phyloP scores from a whole-genome alignment of 2,797 vertebrate genomes.

The Ciconia nigra region DNA sequence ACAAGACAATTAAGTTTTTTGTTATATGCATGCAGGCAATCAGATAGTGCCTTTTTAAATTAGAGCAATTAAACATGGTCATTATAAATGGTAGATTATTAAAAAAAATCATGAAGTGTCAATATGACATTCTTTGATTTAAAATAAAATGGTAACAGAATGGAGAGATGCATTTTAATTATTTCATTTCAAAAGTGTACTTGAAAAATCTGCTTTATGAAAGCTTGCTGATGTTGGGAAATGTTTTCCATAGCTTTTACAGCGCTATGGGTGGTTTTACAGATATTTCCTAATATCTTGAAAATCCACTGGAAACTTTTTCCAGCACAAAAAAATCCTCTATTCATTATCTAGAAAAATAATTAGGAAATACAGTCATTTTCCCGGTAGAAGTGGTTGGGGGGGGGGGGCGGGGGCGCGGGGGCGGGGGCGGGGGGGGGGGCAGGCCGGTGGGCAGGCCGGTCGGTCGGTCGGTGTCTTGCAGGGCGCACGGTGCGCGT shows the following conservation, averaged over 20 bases:
- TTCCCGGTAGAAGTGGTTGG: too few relatives aligned
- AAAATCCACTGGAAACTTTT: background rate
- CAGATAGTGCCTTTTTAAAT: conserved; percentile 72
- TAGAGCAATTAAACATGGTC: conserved; percentile 72
- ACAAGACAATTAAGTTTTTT: conserved; percentile 79
- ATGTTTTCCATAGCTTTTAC: background rate
- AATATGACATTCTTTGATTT: conserved; percentile 66
- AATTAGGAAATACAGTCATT: background rate
- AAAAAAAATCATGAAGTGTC: conserved; percentile 62
- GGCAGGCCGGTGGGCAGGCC: too few relatives aligned
- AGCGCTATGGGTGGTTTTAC: background rate
- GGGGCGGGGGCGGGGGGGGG: too few relatives aligned
- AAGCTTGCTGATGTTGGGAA: background rate
- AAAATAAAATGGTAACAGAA: conserved; percentile 54
- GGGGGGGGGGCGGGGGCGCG: too few relatives aligned
- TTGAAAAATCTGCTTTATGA: conserved; percentile 6
- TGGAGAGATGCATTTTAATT: conserved; percentile 49
- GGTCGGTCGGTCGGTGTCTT: rapidly evolving
- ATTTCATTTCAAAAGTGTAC: conserved; percentile 33
- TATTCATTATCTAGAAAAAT: background rate
- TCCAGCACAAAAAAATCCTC: background rate
- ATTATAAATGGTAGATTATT: conserved; percentile 73
- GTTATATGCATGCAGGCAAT: conserved; percentile 67
- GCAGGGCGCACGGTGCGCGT: background rate
- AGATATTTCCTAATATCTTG: background rate